A percentile compares a stretch with the other conserved stretches of the same genome.
Evolutionary conservation across 1,140 invertebrate genomes (phyloP).

Genomic region (Neoseiulus cucumeris): DNA sequence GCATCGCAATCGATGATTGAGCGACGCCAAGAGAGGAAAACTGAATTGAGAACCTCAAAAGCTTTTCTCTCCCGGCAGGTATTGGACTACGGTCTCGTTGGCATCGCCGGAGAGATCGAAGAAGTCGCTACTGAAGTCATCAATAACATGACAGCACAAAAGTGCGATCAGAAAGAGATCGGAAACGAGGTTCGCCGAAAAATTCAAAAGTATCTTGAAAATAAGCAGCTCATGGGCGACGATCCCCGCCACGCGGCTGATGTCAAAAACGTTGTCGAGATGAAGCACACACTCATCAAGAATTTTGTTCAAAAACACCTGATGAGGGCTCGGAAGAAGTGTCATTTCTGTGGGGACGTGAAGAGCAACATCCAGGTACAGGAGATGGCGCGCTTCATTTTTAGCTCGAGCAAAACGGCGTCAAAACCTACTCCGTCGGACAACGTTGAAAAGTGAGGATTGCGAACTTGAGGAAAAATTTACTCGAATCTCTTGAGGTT

Average conservation of each 20-base stretch:
- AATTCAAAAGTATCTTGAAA: slow-evolving; percentile 20
- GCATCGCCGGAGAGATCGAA: slow-evolving; percentile 42
- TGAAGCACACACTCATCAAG: slow-evolving; percentile 19
- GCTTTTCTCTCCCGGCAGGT: background rate
- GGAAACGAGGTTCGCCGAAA: slow-evolving; percentile 24
- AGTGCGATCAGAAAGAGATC: slow-evolving; percentile 17
- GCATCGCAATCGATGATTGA: too few species aligned
- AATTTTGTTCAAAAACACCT: slow-evolving; percentile 20
- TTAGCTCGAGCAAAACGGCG: background rate
- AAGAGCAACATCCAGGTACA: slow-evolving; percentile 14
- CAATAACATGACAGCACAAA: background rate
- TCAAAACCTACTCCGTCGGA: background rate
- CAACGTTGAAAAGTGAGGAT: background rate
- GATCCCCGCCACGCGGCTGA: background rate
- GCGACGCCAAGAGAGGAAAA: too few species aligned
- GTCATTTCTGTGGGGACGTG: slow-evolving; percentile 22
- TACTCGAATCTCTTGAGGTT: background rate
- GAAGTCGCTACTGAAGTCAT: slow-evolving; percentile 26
- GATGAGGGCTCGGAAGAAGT: slow-evolving; percentile 18
- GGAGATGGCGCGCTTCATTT: slow-evolving; percentile 8
- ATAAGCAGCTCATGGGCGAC: background rate
- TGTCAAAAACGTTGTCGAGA: slow-evolving; percentile 21
- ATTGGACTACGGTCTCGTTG: slow-evolving; percentile 48
- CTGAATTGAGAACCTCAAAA: too few species aligned
- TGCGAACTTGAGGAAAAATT: background rate